phyloP scores from a whole-genome alignment of 2,113 vertebrate species.

The Taxidea taxus region DNA sequence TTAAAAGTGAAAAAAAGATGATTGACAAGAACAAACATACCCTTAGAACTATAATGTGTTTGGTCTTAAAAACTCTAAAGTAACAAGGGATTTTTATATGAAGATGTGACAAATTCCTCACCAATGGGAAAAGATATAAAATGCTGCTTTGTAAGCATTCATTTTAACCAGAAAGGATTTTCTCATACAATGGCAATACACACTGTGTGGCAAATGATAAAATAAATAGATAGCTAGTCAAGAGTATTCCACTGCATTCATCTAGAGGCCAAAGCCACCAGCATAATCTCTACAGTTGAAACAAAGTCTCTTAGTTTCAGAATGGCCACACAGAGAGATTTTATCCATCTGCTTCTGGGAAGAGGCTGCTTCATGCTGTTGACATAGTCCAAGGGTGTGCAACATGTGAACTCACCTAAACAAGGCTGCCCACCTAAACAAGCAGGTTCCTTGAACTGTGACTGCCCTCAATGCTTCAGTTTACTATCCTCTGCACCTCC shows the following conservation, averaged over 20 bases:
- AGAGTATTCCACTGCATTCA: slow-evolving; percentile 55
- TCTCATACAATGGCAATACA: slow-evolving; percentile 68
- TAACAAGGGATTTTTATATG: slow-evolving; percentile 63
- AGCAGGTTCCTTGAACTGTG: background rate
- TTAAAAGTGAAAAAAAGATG: slow-evolving; percentile 73
- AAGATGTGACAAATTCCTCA: slow-evolving; percentile 71
- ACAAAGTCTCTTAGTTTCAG: slow-evolving; percentile 63
- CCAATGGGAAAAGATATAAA: slow-evolving; percentile 72
- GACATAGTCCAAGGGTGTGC: background rate
- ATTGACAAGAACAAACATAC: slow-evolving; percentile 63
- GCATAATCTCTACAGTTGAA: slow-evolving; percentile 61
- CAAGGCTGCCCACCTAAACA: background rate
- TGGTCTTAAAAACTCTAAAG: slow-evolving; percentile 62
- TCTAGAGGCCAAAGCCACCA: slow-evolving; percentile 72
- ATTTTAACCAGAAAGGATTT: slow-evolving; percentile 54
- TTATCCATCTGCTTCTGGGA: slow-evolving; percentile 4
- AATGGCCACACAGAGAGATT: slow-evolving; percentile 73
- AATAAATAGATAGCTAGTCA: slow-evolving; percentile 78
- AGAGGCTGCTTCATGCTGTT: background rate
- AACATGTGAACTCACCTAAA: background rate
- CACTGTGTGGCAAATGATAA: slow-evolving; percentile 76
- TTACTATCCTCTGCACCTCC: background rate
- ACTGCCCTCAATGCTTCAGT: background rate
- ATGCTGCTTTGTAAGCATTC: slow-evolving; percentile 68
- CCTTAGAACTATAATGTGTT: slow-evolving; percentile 66